These are phyloP conservation scores for Clarias batrachus DNA, from an alignment of 2,113 vertebrate genomes.

Conservation along the genomic window DNA sequence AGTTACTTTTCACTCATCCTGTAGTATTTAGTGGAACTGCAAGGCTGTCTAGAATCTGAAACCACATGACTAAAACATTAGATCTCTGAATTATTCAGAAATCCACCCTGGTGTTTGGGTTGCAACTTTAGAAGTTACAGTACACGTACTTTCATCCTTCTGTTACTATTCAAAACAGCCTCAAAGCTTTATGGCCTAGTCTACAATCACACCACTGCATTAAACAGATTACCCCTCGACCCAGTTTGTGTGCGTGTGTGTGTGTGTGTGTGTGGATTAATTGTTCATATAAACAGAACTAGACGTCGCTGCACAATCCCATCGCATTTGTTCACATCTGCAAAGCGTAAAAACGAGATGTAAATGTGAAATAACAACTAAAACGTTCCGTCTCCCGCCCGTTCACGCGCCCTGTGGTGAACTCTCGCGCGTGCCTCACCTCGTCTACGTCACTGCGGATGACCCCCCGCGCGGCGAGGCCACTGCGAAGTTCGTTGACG, in stretches of 20 bases:
- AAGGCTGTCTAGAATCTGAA: neutral
- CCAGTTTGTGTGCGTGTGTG: neutral
- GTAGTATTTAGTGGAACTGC: neutral
- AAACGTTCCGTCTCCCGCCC: neutral
- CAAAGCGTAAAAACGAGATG: neutral
- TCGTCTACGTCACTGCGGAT: slow-evolving; percentile 66
- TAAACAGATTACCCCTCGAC: neutral
- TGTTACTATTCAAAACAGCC: slow-evolving; percentile 30
- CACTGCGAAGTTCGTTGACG: slow-evolving; percentile 74
- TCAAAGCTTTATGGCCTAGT: neutral
- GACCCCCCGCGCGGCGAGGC: slow-evolving; percentile 72
- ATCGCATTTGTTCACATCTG: neutral
- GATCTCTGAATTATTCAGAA: slow-evolving; percentile 33
- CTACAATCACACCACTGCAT: slow-evolving; percentile 15
- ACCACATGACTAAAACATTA: slow-evolving; percentile 27
- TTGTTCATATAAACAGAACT: neutral
- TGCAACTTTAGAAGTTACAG: slow-evolving; percentile 1
- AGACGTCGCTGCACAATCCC: neutral
- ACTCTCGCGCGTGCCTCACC: slow-evolving; percentile 54
- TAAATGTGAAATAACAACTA: neutral
- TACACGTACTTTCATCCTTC: neutral
- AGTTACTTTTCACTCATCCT: too few species aligned
- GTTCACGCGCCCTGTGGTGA: neutral
- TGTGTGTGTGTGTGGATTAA: neutral
- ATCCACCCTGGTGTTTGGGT: neutral